Percentiles rank a stretch among this genome's conserved stretches.
These are phyloP conservation scores for Naja naja DNA, from an alignment of 2,113 vertebrate genomes.

Conservation along the genomic window DNA sequence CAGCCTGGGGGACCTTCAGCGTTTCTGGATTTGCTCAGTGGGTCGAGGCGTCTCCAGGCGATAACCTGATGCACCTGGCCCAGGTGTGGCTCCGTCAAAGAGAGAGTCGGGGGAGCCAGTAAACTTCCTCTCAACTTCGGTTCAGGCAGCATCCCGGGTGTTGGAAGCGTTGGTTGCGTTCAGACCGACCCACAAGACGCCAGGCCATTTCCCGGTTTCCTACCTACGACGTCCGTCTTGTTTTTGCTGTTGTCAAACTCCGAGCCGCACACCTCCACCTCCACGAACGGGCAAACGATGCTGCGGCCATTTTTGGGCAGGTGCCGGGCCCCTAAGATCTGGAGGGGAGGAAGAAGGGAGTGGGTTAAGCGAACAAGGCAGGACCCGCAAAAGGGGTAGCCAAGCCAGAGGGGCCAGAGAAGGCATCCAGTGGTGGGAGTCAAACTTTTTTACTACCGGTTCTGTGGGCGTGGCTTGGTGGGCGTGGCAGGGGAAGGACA, in stretches of 20 bases:
- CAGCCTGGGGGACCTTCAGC: too few species aligned
- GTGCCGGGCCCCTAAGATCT: conserved; percentile 83
- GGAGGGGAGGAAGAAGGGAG: not conserved
- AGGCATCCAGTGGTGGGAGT: too few species aligned
- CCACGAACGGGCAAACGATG: conserved; percentile 85
- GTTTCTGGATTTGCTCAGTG: not conserved
- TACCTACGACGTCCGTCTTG: conserved; percentile 83
- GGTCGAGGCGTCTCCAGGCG: not conserved
- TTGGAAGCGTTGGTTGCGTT: not conserved
- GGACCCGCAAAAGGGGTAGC: not conserved
- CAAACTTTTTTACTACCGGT: too few species aligned
- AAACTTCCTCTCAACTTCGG: not conserved
- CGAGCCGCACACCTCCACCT: conserved; percentile 81
- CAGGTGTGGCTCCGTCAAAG: not conserved
- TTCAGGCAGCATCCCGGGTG: not conserved
- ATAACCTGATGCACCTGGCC: not conserved
- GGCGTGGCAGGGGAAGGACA: too few species aligned
- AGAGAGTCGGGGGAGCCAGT: too few species aligned
- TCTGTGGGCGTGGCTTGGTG: too few species aligned
- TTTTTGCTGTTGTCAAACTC: conserved; percentile 82
- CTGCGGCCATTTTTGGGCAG: conserved; percentile 84
- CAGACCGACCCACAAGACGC: rapidly evolving
- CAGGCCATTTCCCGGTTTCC: not conserved
- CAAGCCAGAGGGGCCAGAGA: not conserved
- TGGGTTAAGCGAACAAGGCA: not conserved